phyloP scores from a whole-genome alignment of 2,113 vertebrate species.

The Scalopus aquaticus region DNA sequence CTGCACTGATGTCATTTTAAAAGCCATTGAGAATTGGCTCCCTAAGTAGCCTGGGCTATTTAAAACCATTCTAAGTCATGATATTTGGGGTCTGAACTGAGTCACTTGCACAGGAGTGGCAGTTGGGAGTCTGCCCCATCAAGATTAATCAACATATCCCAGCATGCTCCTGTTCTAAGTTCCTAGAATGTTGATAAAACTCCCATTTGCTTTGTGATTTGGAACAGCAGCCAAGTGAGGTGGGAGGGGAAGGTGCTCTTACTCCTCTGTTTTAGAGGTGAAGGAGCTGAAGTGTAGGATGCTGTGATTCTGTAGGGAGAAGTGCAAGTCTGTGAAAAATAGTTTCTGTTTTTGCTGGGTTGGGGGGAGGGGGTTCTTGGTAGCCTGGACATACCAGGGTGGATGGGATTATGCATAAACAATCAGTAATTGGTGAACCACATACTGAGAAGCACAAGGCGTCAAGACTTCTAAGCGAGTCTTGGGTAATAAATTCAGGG shows the following conservation, averaged over 20 bases:
- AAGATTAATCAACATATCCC: neutral
- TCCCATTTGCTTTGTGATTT: neutral
- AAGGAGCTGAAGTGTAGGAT: neutral
- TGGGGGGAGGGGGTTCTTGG: neutral
- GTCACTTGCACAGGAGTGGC: neutral
- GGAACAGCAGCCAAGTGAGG: neutral
- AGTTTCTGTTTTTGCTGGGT: neutral
- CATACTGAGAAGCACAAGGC: neutral
- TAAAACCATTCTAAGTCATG: slow-evolving; percentile 25
- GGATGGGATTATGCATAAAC: neutral
- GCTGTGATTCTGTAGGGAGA: neutral
- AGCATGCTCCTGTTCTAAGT: neutral
- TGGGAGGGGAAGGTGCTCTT: neutral
- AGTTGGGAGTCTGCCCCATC: neutral
- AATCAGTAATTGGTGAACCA: neutral
- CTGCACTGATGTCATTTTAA: neutral
- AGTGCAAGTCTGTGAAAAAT: neutral
- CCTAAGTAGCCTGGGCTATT: slow-evolving; percentile 7
- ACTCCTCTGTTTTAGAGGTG: neutral
- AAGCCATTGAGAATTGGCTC: neutral
- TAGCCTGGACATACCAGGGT: neutral
- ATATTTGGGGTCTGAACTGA: neutral
- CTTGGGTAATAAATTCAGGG: neutral
- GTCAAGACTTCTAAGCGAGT: neutral
- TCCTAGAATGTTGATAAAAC: neutral